Conservation (phyloP, 2,113 vertebrate genomes). For the Myiozetetes cayanensis region DNA sequence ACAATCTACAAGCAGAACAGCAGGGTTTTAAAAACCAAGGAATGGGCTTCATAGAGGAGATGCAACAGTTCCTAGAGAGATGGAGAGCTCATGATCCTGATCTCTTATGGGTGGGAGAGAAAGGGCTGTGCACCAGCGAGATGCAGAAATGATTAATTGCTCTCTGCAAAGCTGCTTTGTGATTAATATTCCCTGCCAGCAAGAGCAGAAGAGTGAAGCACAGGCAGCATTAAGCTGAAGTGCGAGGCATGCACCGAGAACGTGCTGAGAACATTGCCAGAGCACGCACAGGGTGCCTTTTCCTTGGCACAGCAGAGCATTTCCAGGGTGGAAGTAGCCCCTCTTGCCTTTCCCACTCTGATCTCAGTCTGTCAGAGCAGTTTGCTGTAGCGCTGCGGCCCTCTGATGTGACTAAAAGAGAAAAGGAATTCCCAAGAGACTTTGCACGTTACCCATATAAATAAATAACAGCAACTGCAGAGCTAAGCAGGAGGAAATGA, state of each 20-base stretch:
- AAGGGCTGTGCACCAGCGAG: background rate
- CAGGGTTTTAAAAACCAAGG: background rate
- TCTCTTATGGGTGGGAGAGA: background rate
- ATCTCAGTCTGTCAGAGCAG: background rate
- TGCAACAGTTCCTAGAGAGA: background rate
- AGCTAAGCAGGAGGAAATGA: constrained; percentile 50
- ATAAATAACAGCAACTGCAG: constrained; percentile 55
- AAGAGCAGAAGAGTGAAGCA: background rate
- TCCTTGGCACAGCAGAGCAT: background rate
- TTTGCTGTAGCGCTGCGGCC: background rate
- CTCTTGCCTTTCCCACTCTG: background rate
- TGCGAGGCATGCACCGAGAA: background rate
- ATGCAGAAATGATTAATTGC: background rate
- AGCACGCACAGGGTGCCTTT: accelerated
- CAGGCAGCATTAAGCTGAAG: background rate
- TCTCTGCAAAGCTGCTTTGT: background rate
- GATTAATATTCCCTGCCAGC: background rate
- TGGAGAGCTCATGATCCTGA: background rate
- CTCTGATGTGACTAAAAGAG: constrained; percentile 12
- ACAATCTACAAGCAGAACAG: constrained; percentile 74
- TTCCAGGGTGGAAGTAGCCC: background rate
- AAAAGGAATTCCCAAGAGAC: constrained; percentile 33
- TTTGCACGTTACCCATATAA: constrained; percentile 1
- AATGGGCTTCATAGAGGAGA: background rate
- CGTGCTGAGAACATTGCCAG: background rate